A percentile compares a stretch with the other conserved stretches of the same genome.
Conservation (phyloP, 2,888 invertebrate genomes). For the Patella caerulea region DNA sequence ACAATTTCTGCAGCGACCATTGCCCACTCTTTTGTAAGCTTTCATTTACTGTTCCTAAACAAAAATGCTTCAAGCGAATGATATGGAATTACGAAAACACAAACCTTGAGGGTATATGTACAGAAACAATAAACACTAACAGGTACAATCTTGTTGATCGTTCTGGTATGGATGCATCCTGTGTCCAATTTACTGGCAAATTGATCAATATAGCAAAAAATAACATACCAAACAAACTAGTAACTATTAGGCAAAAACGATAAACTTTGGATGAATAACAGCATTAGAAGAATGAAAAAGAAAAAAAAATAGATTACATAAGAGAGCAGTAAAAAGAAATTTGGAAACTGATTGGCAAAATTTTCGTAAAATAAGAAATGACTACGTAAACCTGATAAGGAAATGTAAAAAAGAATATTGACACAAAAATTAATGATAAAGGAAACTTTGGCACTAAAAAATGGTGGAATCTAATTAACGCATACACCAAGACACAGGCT, state of each 20-base stretch:
- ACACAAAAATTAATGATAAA: too few relatives aligned
- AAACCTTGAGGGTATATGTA: background rate
- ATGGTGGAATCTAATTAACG: too few relatives aligned
- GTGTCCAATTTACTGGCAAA: background rate
- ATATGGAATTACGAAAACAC: background rate
- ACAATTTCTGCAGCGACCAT: background rate
- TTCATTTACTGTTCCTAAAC: background rate
- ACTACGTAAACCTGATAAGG: too few relatives aligned
- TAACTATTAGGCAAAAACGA: background rate
- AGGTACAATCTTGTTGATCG: background rate
- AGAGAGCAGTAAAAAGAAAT: background rate
- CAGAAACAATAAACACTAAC: background rate
- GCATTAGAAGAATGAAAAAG: background rate
- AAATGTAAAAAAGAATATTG: too few relatives aligned
- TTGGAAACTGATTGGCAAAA: background rate
- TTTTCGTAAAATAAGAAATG: background rate
- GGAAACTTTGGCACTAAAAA: too few relatives aligned
- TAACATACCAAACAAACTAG: constrained; percentile 1
- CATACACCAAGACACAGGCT: too few relatives aligned
- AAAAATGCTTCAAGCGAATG: background rate
- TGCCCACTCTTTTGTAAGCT: background rate
- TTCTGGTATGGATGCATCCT: background rate
- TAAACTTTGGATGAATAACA: background rate
- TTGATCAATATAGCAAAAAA: background rate
- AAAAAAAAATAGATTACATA: background rate